Evolutionary conservation across 92 coral and sea anemone genomes (phyloP), one percentile per base, ranked within the genome.

Genomic region (Palythoa heliodiscus): DNA sequence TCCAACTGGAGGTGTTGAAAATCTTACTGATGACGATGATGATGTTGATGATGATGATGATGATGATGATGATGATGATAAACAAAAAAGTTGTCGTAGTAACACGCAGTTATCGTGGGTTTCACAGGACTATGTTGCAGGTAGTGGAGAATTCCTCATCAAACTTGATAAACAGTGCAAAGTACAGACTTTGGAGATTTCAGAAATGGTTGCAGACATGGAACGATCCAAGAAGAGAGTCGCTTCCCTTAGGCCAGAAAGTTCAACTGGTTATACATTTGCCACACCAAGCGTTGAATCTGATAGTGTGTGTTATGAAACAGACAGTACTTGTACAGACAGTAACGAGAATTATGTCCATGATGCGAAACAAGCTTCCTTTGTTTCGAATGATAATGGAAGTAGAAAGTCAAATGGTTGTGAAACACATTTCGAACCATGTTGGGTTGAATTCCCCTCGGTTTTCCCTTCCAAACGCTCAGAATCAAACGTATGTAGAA

Each of bases 361-460:
- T 14, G 86, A 43, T 5, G 50, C 43, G 24, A 83, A 89, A 10
- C 37, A 76, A 40, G 82, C 35, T 11, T 58, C 83, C 16, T 77
- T 77, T 15, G 48, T 7, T 29, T 37, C 55, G 38, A 17, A 40
- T 66, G 72, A 48, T 37, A 20, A 14, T 66, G 47, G 48, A 15
- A 22, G 25, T 22, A 73, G 48, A 15, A 13, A 1, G 7, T 66
- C 37, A 19, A 38, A 4, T 63, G 75, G 25, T 6, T 79, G 43
- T 6, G 82, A 64, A 35, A 73, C 64, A 57, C 23, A 63, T 37
- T 54, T 70, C 61, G 98, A 94, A 12, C 80, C 91, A 5, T 71
- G 86, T 29, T 94, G 95, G 98, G 92, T 94, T 20, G 98, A 92
- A 73, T 89, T 92, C 8, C 93, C 95, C 76, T 86, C 78, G 23